phyloP scores from a whole-genome alignment of 1,140 invertebrate genomes.

The Panagrolaimus sp. region DNA sequence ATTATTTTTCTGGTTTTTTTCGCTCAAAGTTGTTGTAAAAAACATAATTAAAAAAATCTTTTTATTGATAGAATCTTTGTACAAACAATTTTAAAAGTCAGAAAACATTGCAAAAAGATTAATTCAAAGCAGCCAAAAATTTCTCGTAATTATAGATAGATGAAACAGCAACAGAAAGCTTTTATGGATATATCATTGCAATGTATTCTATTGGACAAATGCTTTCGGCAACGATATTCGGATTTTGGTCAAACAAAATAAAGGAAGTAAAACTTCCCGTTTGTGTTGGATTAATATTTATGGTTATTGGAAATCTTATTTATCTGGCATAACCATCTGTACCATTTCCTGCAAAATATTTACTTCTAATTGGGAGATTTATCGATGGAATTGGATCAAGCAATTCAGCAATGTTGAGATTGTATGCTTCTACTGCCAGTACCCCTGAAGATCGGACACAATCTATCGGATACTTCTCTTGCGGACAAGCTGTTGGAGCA shows the following conservation, averaged over 20 bases:
- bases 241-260: conserved; percentile 26
- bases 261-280: conserved; percentile 17
- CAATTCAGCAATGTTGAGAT: conserved; percentile 36
- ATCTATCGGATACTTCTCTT: conserved; percentile 46
- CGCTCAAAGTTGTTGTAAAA: no score
- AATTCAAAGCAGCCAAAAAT: not conserved
- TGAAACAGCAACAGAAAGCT: conserved; percentile 21
- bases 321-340: conserved; percentile 36
- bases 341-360: conserved; percentile 23
- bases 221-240: conserved; percentile 22
- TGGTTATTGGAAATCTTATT: conserved; percentile 21
- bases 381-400: conserved; percentile 25
- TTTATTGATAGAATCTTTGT: no score
- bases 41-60: no score
- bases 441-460: conserved; percentile 35
- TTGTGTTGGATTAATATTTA: conserved; percentile 21
- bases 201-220: conserved; percentile 24
- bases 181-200: conserved; percentile 22
- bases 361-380: conserved; percentile 18
- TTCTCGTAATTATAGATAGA: conserved; percentile 20
- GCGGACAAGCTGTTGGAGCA: conserved; percentile 38
- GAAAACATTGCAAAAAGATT: no score
- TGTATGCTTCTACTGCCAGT: conserved; percentile 43
- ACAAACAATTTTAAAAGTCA: no score
- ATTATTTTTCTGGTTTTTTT: no score